Evolutionary conservation across 1,140 invertebrate species (phyloP), one percentile per base, ranked within the genome.

Genomic region (Panagrolaimus sp.): DNA sequence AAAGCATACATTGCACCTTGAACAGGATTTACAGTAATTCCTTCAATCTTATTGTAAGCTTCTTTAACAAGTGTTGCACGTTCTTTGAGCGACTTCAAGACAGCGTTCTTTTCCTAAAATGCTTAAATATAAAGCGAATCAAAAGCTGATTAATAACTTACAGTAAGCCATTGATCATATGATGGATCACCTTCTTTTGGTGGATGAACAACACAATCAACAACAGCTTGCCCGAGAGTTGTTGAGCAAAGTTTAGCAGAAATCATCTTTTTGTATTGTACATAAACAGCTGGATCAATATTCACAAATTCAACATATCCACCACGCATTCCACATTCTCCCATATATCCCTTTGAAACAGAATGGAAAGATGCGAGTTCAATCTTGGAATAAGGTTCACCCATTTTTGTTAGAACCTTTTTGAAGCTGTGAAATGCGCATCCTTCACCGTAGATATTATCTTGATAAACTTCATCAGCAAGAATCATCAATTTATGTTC

Each of bases 301-400:
- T 97, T 96, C 11, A 93, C 83, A 1, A 95, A 87, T 85, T 98
- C 94, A 74, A 88, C 88, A 83, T 95, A 98, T 38, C 93, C 95
- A 62, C 93, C 95, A 63, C 95, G 88, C 69, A 96, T 87, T 47
- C 95, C 95, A 85, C 95, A 98, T 84, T 88, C 87, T 72, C 87
- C 87, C 87, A 88, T 88, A 76, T 86, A 88, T 27, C 94, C 95
- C 88, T 98, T 98, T 1, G 92, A 95, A 51, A 90, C 89, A 0
- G 94, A 95, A 90, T 97, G 92, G 84, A 95, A 97, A 27, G 92
- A 95, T 8, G 92, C 92, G 73, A 98, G 83, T 85, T 98, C 94
- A 86, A 87, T 84, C 47, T 45, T 48, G 44, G 81, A 85, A 84
- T 93, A 96, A 0, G 92, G 92, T 38, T 87, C 85, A 5, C 93